Evolutionary conservation across 2,113 vertebrate species (phyloP).

Genomic region (Gallinago paraguaiae): DNA sequence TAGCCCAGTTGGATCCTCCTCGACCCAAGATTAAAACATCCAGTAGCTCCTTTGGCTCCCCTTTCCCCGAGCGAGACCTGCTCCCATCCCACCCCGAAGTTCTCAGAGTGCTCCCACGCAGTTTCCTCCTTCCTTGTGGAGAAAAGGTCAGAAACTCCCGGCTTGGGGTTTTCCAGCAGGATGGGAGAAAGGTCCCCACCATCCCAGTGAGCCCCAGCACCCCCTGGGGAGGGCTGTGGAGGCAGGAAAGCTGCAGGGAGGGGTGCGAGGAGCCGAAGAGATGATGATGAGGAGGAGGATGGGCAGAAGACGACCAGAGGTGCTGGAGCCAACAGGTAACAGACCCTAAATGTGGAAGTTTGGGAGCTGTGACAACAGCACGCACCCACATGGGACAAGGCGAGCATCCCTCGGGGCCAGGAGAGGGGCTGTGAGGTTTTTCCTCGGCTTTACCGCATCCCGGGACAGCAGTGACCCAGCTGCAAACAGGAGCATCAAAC

Average conservation of each 20-base stretch:
- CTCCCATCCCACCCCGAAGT: neutral
- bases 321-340: neutral
- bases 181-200: neutral
- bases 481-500: too few species aligned
- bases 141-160: neutral
- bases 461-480: too few species aligned
- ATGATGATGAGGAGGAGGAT: neutral
- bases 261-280: accelerated
- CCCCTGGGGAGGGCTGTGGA: neutral
- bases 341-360: neutral
- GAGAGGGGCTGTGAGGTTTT: neutral
- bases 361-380: neutral
- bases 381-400: accelerated
- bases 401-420: accelerated
- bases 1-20: neutral
- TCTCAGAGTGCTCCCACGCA: neutral
- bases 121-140: neutral
- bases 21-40: neutral
- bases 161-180: neutral
- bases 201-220: too few species aligned
- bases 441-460: neutral
- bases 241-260: neutral
- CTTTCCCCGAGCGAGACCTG: neutral
- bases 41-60: neutral
- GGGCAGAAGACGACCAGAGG: neutral